These are phyloP conservation scores for Drosophila ohnishii DNA, from an alignment of 1,140 invertebrate genomes.

Conservation along the genomic window DNA sequence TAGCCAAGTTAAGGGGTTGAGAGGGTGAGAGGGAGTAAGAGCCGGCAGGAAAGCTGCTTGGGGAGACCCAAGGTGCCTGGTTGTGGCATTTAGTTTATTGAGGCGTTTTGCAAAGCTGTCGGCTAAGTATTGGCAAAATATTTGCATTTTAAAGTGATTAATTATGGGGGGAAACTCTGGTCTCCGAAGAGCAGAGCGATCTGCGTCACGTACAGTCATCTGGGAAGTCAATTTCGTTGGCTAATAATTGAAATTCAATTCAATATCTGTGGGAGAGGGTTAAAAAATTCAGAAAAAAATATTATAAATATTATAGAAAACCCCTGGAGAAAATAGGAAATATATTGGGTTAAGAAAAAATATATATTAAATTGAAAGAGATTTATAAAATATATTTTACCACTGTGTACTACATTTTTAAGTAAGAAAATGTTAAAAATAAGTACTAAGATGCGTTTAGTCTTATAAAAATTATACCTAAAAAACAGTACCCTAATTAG, in stretches of 20 bases:
- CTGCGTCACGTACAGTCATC: constrained; percentile 21
- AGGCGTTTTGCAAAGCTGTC: constrained; percentile 43
- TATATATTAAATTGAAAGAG: not conserved
- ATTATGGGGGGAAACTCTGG: constrained; percentile 25
- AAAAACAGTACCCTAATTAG: not conserved
- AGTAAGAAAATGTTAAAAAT: not conserved
- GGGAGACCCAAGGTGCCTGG: constrained; percentile 11
- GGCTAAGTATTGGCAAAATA: constrained; percentile 43
- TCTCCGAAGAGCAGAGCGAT: not conserved
- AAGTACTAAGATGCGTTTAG: not conserved
- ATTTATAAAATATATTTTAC: not conserved
- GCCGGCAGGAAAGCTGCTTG: not conserved
- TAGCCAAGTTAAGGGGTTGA: constrained; percentile 2
- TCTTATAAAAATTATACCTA: not conserved
- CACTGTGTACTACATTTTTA: not conserved
- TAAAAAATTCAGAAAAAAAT: no score
- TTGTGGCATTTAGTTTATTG: constrained; percentile 64
- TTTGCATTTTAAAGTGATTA: constrained; percentile 73
- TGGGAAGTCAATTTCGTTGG: constrained; percentile 1
- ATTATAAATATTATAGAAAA: not conserved
- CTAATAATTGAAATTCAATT: constrained; percentile 13
- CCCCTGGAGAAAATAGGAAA: not conserved
- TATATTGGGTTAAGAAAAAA: not conserved
- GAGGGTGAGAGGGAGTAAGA: not conserved
- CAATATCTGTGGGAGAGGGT: not conserved